These are phyloP conservation scores for Tetrax tetrax DNA, from an alignment of 2,113 vertebrate species.

Conservation along the genomic window DNA sequence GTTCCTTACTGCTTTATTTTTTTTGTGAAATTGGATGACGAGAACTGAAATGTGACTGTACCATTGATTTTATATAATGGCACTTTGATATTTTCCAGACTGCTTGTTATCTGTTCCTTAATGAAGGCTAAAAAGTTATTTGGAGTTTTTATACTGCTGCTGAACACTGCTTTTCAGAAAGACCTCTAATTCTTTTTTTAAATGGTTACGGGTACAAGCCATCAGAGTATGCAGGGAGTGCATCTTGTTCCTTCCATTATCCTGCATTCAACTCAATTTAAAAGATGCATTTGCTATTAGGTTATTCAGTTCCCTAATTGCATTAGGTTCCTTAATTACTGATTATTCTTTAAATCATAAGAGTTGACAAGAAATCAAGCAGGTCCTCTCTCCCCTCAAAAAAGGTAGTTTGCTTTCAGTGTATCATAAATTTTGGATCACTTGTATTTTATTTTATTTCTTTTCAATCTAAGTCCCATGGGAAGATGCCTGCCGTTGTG, in stretches of 20 bases:
- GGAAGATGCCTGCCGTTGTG: background rate
- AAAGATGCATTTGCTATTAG: slow-evolving; percentile 3
- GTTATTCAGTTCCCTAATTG: slow-evolving; percentile 9
- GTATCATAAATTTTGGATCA: background rate
- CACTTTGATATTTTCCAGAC: background rate
- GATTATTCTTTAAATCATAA: background rate
- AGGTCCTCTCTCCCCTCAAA: background rate
- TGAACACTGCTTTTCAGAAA: background rate
- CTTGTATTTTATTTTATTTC: background rate
- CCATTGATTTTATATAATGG: background rate
- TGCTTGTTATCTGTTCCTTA: background rate
- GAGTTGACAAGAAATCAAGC: background rate
- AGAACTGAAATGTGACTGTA: background rate
- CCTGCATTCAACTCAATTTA: background rate
- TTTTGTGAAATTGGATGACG: background rate
- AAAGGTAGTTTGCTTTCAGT: background rate
- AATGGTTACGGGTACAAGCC: background rate
- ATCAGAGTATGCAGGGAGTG: background rate
- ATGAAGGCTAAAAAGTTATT: background rate
- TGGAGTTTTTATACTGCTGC: background rate
- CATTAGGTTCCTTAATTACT: background rate
- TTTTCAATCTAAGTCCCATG: background rate
- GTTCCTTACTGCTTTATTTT: background rate
- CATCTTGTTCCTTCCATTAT: background rate
- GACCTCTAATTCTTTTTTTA: background rate